Evolutionary conservation across 2,113 vertebrate genomes (phyloP), one percentile per base, ranked within the genome.

Genomic region (Chauna torquata): DNA sequence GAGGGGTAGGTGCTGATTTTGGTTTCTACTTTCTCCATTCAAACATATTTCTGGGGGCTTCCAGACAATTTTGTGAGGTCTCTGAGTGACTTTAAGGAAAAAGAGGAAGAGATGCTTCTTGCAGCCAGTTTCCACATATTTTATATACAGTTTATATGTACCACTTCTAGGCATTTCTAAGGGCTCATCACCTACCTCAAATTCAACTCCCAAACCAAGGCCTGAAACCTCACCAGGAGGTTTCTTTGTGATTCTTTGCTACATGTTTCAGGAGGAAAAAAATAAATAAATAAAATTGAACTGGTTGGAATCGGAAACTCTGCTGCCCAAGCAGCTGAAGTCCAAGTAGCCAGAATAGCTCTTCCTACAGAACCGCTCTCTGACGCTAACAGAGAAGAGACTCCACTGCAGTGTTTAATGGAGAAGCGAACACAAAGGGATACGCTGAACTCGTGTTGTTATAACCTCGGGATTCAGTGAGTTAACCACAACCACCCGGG

Each of bases 391-490:
- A 40, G n/a, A 64, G 47, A 32, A 61, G 79, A 90, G 83, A 45
- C 34, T 65, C 82, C 90, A 72, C 24, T 10, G 0, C 49, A 50
- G 30, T 0, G 2, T 45, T 57, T 65, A 17, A 5, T 1, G 8
- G 30, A 88, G 79, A 87, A 74, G 59, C 38, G 12, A 96, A 92
- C 88, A 82, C 94, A 85, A 78, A 96, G 92, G 82, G 84, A 80
- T 30, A 38, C 7, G 65, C 79, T 92, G 89, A 69, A 36, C 18
- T 49, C 59, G 5, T 42, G 4, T 18, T 62, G 59, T 40, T 81
- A 40, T 65, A 76, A 76, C 30, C 8, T 19, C 74, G 94, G 94
- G 92, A 95, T 80, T 82, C 92, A 64, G 70, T 77, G 90, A 86
- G 91, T 69, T 79, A 90, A 86, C 71, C 92, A 69, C 84, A 88